Conservation (phyloP, 2,888 invertebrate species). For the Callinectes sapidus region DNA sequence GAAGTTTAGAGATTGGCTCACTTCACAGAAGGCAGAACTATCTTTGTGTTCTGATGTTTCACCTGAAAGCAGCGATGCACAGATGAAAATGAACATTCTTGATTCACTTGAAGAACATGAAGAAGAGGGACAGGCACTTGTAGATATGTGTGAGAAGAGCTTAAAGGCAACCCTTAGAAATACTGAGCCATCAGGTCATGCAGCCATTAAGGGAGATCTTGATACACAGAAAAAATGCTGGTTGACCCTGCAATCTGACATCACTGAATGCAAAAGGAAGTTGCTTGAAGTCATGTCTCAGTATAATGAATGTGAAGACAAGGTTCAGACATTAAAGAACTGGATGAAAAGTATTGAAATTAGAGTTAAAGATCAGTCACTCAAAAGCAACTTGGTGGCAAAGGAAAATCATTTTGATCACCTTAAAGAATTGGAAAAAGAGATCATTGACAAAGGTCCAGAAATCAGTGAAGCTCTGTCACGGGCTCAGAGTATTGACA, state of each 20-base stretch:
- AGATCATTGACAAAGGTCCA: constrained; percentile 81
- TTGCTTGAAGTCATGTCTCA: constrained; percentile 86
- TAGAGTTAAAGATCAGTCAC: constrained; percentile 90
- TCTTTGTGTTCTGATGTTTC: constrained; percentile 86
- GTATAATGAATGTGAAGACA: constrained; percentile 88
- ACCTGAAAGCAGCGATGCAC: constrained; percentile 78
- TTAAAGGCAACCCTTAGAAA: constrained; percentile 85
- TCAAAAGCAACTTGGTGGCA: constrained; percentile 89
- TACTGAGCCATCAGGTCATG: constrained; percentile 87
- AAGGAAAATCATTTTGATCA: constrained; percentile 88
- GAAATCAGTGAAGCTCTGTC: constrained; percentile 83
- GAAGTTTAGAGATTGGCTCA: constrained; percentile 88
- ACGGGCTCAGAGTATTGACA: constrained; percentile 84
- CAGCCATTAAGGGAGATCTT: constrained; percentile 83
- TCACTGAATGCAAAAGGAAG: constrained; percentile 84
- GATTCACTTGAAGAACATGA: constrained; percentile 69
- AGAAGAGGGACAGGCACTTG: constrained; percentile 84
- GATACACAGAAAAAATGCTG: constrained; percentile 85
- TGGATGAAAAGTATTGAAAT: constrained; percentile 92
- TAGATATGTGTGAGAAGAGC: constrained; percentile 83
- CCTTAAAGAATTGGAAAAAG: constrained; percentile 83
- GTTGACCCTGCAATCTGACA: constrained; percentile 85
- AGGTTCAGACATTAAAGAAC: constrained; percentile 85
- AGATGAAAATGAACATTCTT: constrained; percentile 70
- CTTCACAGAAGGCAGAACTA: constrained; percentile 86